Evolutionary conservation across 2,888 invertebrate genomes (phyloP), one percentile per base, ranked within the genome.

Genomic region (Baccha elongata): DNA sequence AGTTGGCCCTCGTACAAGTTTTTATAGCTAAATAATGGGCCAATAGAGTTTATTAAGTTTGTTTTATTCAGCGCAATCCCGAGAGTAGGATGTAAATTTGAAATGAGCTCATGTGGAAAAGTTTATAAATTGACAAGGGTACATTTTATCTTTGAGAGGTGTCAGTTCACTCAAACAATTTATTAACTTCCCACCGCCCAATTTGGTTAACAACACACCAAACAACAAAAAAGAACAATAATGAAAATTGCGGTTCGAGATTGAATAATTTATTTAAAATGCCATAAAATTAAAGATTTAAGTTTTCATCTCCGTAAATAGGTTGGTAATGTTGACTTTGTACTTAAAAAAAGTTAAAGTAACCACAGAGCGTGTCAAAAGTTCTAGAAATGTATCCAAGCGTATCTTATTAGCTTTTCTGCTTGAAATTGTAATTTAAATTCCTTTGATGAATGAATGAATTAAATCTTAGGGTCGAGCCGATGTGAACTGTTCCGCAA

Each of bases 1-100:
- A 21, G 26, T 55, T 76, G 62, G 62, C 46, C 35, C 42, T 29
- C n/a, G 15, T 29, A 13, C 23, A 3, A 37, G 37, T 62, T 35
- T 60, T 21, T 48, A 64, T 64, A 37, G 13, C 64, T 26, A 23
- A 15, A 15, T 15, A 58, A 55, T 37, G 23, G 55, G 21, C 19
- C 2, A 5, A 21, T 37, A 8, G 55, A 37, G 19, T 53, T 35
- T 1, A 1, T 37, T 37, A n/a, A 35, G 3, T 35, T 53, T 21
- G n/a, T 53, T 55, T 21, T 37, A 21, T 21, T 23, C 23, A 32
- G n/a, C 19, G 32, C 23, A 55, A 55, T 13, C 15, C n/a, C 8
- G 17, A 53, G 4, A 15, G 5, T 37, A 7, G 58, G 40, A 58
- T 23, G 55, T 23, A 23, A 21, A 55, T 55, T 23, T 13, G 23